A percentile compares a stretch with the other conserved stretches of the same genome.
phyloP scores from a whole-genome alignment of 2,888 invertebrate species.

The Andrena trimmerana region DNA sequence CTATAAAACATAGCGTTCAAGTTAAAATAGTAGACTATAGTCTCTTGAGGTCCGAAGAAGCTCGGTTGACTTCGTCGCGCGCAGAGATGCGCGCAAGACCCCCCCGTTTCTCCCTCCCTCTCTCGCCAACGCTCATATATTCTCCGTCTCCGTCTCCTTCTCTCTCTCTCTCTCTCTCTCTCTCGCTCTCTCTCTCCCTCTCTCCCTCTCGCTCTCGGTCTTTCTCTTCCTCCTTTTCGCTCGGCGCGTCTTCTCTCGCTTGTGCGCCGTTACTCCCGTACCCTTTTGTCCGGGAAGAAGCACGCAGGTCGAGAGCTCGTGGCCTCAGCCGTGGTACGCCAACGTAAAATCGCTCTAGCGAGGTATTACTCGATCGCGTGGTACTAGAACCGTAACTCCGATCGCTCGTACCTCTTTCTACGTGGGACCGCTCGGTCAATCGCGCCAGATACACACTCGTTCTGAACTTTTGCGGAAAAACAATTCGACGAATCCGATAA shows the following conservation, averaged over 20 bases:
- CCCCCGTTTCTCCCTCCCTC: slow-evolving; percentile 61
- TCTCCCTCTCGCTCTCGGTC: slow-evolving; percentile 24
- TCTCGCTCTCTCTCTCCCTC: slow-evolving; percentile 34
- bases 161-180: slow-evolving; percentile 1
- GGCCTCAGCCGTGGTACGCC: slow-evolving; percentile 53
- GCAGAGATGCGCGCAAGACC: slow-evolving; percentile 72
- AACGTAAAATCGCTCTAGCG: slow-evolving; percentile 54
- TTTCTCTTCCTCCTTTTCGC: slow-evolving; percentile 57
- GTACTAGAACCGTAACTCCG: slow-evolving; percentile 24
- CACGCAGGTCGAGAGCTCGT: slow-evolving; percentile 71
- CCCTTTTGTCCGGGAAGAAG: slow-evolving; percentile 66
- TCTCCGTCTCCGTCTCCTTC: slow-evolving; percentile 32
- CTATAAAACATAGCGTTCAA: slow-evolving; percentile 59
- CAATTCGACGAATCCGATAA: slow-evolving; percentile 52
- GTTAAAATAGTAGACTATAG: slow-evolving; percentile 71
- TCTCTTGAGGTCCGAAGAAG: slow-evolving; percentile 64
- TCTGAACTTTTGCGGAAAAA: slow-evolving; percentile 57
- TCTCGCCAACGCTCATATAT: slow-evolving; percentile 12
- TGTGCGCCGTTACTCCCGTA: slow-evolving; percentile 46
- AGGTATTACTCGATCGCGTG: slow-evolving; percentile 40
- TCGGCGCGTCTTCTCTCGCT: slow-evolving; percentile 22
- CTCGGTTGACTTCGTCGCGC: slow-evolving; percentile 69
- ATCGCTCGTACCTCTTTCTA: neutral
- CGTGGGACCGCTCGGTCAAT: slow-evolving; percentile 14
- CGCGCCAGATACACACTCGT: slow-evolving; percentile 30